Base-by-base conservation (phyloP, 2,113 vertebrate genomes). In the Callipepla californica region DNA sequence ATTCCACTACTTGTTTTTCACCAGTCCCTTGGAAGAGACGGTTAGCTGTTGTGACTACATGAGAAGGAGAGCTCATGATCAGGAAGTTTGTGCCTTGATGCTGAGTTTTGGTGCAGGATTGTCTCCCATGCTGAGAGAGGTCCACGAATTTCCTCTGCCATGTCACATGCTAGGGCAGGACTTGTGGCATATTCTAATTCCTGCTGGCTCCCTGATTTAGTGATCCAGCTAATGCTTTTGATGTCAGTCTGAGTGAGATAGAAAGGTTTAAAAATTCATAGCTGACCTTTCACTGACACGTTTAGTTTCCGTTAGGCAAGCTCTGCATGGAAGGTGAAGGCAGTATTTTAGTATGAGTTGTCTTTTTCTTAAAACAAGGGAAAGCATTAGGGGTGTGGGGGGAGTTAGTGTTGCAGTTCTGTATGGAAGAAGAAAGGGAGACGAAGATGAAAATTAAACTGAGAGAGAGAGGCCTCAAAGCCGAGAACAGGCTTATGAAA, bases 251-350 rank as follows among this genome's bases (percentile, higher is more conserved):
- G 92, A 93, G 81, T 80, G 53, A 82, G 94, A 97, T 93, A 95
- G 90, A 88, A 83, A 88, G 90, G 77, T 95, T 97, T 94, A 96
- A 95, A 96, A 95, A 96, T 96, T 96, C 92, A 96, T 84, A 51
- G 92, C 85, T 92, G 95, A 92, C 89, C 96, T 97, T 96, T 95
- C 78, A 6, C 87, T 97, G 94, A 68, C 85, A 96, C 28, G n/a
- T 93, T 94, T 28, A 30, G 92, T 85, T 94, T 95, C 81, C 13
- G 53, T 91, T 80, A 90, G 85, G 93, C 48, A 47, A 91, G 80
- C 1, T 1, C 69, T 1, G 10, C 4, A 40, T 66, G 40, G 38
- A 80, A 78, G 77, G 63, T 61, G 20, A 88, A 77, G 57, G 68
- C 47, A 69, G 30, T n/a, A 87, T 92, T 72, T 42, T 40, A 84